These are phyloP conservation scores for Atta cephalotes DNA, from an alignment of 1,140 invertebrate genomes.

Conservation along the genomic window DNA sequence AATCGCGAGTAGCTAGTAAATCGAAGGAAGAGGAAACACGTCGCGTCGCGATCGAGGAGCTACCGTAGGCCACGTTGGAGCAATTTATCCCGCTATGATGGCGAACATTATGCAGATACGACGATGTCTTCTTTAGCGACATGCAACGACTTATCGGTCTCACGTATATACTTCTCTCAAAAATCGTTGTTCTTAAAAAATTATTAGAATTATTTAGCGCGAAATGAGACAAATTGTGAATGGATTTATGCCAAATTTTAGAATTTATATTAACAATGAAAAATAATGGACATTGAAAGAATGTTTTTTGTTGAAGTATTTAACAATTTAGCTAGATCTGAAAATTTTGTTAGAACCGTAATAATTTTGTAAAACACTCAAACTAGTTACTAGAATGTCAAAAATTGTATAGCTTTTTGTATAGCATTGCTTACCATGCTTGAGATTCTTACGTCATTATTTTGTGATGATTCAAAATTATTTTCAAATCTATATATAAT, in stretches of 20 bases:
- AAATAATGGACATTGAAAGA: background rate
- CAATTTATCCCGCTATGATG: slow-evolving; percentile 74
- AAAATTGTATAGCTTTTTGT: too few relatives aligned
- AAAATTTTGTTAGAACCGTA: too few relatives aligned
- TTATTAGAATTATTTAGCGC: background rate
- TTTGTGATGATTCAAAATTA: too few relatives aligned
- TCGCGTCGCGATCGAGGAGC: slow-evolving; percentile 68
- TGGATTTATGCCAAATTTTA: background rate
- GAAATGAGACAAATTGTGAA: too few relatives aligned
- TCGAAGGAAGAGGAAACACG: slow-evolving; percentile 76
- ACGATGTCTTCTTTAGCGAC: slow-evolving; percentile 28
- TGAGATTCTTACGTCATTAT: too few relatives aligned
- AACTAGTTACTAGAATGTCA: too few relatives aligned
- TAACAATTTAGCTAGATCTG: too few relatives aligned
- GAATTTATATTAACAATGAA: background rate
- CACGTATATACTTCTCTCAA: background rate
- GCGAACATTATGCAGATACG: slow-evolving; percentile 72
- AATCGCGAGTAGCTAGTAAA: slow-evolving; percentile 71
- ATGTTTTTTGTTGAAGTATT: too few relatives aligned
- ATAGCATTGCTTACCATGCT: too few relatives aligned
- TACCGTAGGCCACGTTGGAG: slow-evolving; percentile 64
- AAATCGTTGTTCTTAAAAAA: background rate
- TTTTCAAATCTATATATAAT: too few relatives aligned
- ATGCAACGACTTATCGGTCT: slow-evolving; percentile 55
- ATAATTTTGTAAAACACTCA: too few relatives aligned